Percentiles rank a stretch among this genome's conserved stretches.
These are phyloP conservation scores for Aramus guarauna DNA, from an alignment of 2,113 vertebrate species.

Conservation along the genomic window DNA sequence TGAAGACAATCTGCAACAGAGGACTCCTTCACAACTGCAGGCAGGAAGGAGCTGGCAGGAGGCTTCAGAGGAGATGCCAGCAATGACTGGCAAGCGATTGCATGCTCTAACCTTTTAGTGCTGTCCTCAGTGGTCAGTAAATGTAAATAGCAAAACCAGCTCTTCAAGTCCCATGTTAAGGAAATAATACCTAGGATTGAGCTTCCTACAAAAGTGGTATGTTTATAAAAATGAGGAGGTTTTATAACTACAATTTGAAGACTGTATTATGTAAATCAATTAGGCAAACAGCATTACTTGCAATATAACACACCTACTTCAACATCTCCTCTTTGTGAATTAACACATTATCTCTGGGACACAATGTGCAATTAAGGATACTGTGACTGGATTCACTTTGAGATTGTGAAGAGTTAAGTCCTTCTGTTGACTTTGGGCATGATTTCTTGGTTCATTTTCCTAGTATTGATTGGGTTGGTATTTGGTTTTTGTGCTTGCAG, in stretches of 20 bases:
- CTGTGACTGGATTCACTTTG: background rate
- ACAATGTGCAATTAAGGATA: background rate
- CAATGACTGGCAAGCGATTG: background rate
- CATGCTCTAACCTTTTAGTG: background rate
- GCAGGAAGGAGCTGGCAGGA: background rate
- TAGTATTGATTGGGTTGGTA: background rate
- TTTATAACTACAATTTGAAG: background rate
- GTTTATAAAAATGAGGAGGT: background rate
- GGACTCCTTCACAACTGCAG: background rate
- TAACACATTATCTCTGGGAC: background rate
- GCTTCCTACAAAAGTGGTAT: background rate
- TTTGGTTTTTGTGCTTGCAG: conserved; percentile 13
- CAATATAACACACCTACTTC: background rate
- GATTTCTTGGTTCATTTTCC: conserved; percentile 25
- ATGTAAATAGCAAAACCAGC: background rate
- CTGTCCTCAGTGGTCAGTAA: background rate
- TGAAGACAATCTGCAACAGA: background rate
- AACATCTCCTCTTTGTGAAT: background rate
- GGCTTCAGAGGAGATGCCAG: background rate
- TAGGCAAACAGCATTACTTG: background rate
- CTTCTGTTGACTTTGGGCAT: background rate
- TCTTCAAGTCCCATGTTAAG: background rate
- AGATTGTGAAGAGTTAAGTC: background rate
- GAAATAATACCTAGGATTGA: background rate
- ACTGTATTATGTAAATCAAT: background rate